Conservation (phyloP, 2,888 invertebrate species). For the Molanna angustata region DNA sequence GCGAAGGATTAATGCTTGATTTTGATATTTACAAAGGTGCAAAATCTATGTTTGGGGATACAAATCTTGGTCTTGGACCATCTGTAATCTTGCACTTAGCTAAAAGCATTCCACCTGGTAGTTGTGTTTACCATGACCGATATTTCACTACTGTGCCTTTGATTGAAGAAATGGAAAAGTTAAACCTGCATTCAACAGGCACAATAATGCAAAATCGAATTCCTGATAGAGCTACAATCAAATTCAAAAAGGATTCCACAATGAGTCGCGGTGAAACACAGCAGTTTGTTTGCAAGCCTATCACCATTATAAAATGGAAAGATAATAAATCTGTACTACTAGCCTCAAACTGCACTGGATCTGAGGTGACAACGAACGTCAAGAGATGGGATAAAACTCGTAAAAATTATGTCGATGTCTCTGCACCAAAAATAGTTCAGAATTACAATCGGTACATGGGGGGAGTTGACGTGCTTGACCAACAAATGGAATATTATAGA, state of each 20-base stretch:
- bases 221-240: constrained; percentile 6
- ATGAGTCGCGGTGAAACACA: constrained; percentile 18
- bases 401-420: constrained; percentile 29
- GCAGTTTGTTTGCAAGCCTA: constrained; percentile 18
- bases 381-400: constrained; percentile 32
- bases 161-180: constrained; percentile 6
- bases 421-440: constrained; percentile 29
- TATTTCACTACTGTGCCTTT: constrained; percentile 23
- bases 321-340: constrained; percentile 32
- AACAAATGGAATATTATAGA: constrained; percentile 35
- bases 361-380: constrained; percentile 12
- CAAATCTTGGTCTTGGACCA: constrained; percentile 18
- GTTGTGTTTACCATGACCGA: constrained; percentile 21
- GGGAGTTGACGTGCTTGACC: constrained; percentile 34
- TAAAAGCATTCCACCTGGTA: constrained; percentile 22
- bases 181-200: constrained; percentile 13
- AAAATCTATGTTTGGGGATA: not conserved
- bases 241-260: constrained; percentile 11
- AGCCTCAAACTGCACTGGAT: constrained; percentile 31
- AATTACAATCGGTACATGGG: too few species aligned
- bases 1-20: not conserved
- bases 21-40: constrained; percentile 6
- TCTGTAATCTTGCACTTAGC: constrained; percentile 27
- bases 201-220: constrained; percentile 21
- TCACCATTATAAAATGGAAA: constrained; percentile 30